Percentiles rank a stretch among this genome's conserved stretches.
phyloP scores from a whole-genome alignment of 2,888 invertebrate genomes.

The Mycalesis mineus region DNA sequence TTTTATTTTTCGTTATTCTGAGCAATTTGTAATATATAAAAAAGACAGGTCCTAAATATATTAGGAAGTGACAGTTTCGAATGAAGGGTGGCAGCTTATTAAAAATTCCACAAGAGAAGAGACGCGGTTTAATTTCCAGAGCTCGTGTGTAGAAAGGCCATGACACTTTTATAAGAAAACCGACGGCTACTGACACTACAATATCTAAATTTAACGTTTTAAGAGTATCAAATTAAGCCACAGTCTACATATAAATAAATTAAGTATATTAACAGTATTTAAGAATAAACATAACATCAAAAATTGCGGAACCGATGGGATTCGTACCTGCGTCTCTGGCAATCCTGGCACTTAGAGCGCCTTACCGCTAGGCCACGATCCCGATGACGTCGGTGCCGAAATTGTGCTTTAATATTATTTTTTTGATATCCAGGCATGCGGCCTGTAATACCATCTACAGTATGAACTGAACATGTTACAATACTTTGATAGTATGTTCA shows the following conservation, averaged over 20 bases:
- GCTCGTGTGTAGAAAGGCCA: background rate
- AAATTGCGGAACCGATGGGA: no score
- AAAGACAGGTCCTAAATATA: background rate
- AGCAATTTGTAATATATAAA: background rate
- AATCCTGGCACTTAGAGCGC: no score
- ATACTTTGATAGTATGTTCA: no score
- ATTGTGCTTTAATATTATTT: no score
- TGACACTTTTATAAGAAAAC: conserved; percentile 11
- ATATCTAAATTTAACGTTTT: background rate
- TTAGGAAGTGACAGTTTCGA: background rate
- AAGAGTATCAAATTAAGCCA: background rate
- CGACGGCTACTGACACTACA: background rate
- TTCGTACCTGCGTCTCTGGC: no score
- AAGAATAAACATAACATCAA: no score
- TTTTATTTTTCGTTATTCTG: background rate
- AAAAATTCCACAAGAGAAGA: conserved; percentile 1
- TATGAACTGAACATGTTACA: no score
- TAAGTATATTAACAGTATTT: no score
- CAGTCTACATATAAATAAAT: background rate
- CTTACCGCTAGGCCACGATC: no score
- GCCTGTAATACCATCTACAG: no score
- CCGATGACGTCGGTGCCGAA: no score
- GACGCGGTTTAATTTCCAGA: conserved; percentile 1
- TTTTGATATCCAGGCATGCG: no score
- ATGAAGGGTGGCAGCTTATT: conserved; percentile 7